Base-by-base conservation (phyloP, 2,113 vertebrate species). In the Pogona vitticeps region DNA sequence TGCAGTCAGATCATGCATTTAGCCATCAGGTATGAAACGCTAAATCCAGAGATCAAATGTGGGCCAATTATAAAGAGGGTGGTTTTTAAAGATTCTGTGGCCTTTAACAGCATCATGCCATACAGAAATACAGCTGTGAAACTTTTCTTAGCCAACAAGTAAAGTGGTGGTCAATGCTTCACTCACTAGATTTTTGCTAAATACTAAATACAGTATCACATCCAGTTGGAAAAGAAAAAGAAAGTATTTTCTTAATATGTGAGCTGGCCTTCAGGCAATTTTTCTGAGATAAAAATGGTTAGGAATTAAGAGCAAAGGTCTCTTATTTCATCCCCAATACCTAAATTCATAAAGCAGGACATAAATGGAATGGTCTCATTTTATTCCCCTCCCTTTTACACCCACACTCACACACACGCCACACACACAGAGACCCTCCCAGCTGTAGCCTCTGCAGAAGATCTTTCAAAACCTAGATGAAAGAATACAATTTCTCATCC, bases 401-500 rank as follows among this genome's bases (percentile, higher is more conserved):
- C 36, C n/a, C n/a, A n/a, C n/a, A n/a, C n/a, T n/a, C n/a, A n/a
- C 76, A 63, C 58, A 36, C 59, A 33, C 61, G 38, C 31, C 6
- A 17, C 59, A 63, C 36, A 58, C 42, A 38, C 15, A 36, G 13
- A 56, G 40, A 33, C 38, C 40, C n/a, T 38, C 71, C 40, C 12
- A 80, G 8, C 7, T 68, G 28, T 68, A 42, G 70, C 38, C 14
- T 18, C 36, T 1, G 42, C 52, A 20, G 9, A 40, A 65, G 23
- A 56, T 6, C 9, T 76, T 76, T 76, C 81, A 61, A 63, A 36
- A 10, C 4, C 18, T 52, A 7, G 59, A 23, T 33, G 38, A 70
- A 76, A 20, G 65, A 33, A 52, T 23, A 23, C 26, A 31, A n/a
- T 81, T 88, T 59, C 91, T 88, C 84, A 71, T 46, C 68, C 61